These are phyloP conservation scores for Sebastes trivittatus DNA, from an alignment of 2,797 vertebrate genomes.

Conservation along the genomic window DNA sequence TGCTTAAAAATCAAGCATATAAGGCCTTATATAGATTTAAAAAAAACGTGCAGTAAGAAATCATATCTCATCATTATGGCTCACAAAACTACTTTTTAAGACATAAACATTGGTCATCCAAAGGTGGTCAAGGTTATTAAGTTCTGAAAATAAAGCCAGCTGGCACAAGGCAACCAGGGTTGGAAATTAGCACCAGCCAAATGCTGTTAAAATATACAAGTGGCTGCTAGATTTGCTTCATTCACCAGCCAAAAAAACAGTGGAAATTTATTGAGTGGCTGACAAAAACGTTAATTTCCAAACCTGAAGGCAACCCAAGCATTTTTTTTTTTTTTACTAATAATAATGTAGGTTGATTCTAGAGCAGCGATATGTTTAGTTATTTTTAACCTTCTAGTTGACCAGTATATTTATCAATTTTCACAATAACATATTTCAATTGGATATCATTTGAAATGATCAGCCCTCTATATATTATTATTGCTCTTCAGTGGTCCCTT, in stretches of 20 bases:
- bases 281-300: no score
- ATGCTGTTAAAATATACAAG: no score
- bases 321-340: not conserved
- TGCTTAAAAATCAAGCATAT: conserved; percentile 12
- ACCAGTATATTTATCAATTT: not conserved
- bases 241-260: no score
- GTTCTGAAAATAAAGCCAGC: not conserved
- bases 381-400: not conserved
- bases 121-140: not conserved
- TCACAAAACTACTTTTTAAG: conserved; percentile 6
- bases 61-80: not conserved
- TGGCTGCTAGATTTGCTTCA: no score
- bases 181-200: no score
- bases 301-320: not conserved
- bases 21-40: not conserved
- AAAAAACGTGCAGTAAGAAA: conserved; percentile 9
- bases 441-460: not conserved
- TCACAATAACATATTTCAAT: not conserved
- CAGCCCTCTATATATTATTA: not conserved
- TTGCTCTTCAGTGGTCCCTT: conserved; percentile 23
- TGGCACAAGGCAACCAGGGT: not conserved
- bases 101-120: not conserved
- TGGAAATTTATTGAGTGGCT: no score
- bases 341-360: not conserved
- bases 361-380: not conserved